Conservation (phyloP, 2,888 invertebrate species). For the Pristionchus entomophagus region DNA sequence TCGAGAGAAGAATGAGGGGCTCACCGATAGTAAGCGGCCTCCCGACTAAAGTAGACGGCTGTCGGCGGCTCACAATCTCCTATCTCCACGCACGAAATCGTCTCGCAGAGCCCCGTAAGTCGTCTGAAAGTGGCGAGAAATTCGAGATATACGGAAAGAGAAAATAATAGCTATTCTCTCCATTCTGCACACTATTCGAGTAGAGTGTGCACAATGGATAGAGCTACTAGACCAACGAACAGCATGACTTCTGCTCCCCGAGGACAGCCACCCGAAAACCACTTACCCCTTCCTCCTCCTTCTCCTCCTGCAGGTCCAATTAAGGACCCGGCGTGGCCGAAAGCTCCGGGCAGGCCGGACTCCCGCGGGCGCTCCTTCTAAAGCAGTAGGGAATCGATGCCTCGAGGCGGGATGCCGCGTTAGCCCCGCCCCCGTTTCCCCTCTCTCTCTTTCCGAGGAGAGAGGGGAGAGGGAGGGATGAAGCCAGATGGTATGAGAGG, state of each 20-base stretch:
- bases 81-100: neutral
- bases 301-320: neutral
- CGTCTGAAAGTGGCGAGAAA: neutral
- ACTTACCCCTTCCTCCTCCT: neutral
- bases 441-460: neutral
- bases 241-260: no score
- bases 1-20: neutral
- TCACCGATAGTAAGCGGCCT: neutral
- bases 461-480: neutral
- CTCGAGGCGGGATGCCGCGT: neutral
- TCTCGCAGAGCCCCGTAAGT: neutral
- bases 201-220: no score
- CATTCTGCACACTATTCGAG: no score
- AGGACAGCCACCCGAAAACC: neutral
- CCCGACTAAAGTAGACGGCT: neutral
- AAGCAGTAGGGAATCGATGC: slow-evolving; percentile 5
- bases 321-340: neutral
- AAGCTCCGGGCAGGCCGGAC: neutral
- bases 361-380: neutral
- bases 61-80: neutral
- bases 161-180: no score
- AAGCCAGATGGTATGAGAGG: slow-evolving; percentile 12
- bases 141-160: neutral
- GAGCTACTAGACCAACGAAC: no score
- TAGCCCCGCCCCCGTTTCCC: neutral